Base-by-base conservation (phyloP, 1,140 invertebrate species). In the Rhizoglyphus robini region DNA sequence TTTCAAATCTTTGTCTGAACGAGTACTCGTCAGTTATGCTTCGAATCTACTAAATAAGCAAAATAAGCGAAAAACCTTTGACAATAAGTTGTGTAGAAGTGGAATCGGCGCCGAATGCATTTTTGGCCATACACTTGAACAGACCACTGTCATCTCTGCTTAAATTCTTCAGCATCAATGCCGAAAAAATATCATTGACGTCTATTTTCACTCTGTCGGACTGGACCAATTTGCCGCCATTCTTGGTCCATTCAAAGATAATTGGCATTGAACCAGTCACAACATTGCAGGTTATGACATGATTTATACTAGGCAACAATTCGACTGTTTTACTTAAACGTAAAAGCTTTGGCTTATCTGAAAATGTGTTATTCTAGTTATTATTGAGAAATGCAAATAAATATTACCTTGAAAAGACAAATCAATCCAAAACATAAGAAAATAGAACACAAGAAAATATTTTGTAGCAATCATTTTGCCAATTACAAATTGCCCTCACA, bases 231-330 rank as follows among this genome's bases (percentile, higher is more conserved):
- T 60, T 34, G 2, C 36, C 15, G 13, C 30, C 30, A 60, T 34
- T 29, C 36, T 34, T 34, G 2, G 2, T 34, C 58, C 58, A 60
- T 60, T 60, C 15, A 27, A 34, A 60, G 27, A 38, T 20, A 29
- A 60, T 60, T 60, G 32, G 38, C 36, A 34, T 60, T 2, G 32
- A 60, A 60, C 27, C 58, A 34, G 58, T 34, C 2, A 60, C 11
- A 8, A 46, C 15, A 32, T 41, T 18, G 29, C 58, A 60, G 23
- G 31, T 29, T 4, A 60, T 15, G 2, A 60, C 15, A 18, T 60
- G 58, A 32, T 11, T 34, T 29, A 46, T 60, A 34, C 29, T 60
- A 11, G 15, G 8, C 15, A 34, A 60, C 18, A 41, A 18, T 11
- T 41, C 36, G 18, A 41, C 18, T 41, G 36, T 11, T 41, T 41